phyloP scores from a whole-genome alignment of 1,140 invertebrate genomes.

The Drosophila serrata region DNA sequence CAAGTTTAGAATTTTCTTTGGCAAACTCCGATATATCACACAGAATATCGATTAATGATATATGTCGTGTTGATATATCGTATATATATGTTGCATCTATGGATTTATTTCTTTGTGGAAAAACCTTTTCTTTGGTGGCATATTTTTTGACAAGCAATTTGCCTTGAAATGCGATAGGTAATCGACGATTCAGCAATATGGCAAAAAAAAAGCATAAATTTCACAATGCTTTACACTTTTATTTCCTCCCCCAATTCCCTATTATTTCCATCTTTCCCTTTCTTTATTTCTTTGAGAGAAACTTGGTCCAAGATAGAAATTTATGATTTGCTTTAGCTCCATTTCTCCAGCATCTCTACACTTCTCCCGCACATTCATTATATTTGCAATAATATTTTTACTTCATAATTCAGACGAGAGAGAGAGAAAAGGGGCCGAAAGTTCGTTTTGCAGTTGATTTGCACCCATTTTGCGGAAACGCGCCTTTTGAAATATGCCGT shows the following conservation, averaged over 20 bases:
- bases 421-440: constrained; percentile 11
- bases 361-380: constrained; percentile 61
- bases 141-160: not conserved
- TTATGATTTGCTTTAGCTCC: constrained; percentile 20
- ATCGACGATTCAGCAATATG: constrained; percentile 41
- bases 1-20: no score
- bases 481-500: constrained; percentile 69
- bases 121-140: not conserved
- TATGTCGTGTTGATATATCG: no score
- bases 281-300: not conserved
- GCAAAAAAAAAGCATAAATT: constrained; percentile 22
- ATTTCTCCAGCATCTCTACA: not conserved
- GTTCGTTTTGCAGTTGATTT: constrained; percentile 53
- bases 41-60: not conserved
- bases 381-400: constrained; percentile 80
- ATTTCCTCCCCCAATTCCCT: not conserved
- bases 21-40: not conserved
- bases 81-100: no score
- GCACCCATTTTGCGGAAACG: constrained; percentile 67
- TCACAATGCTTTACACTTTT: constrained; percentile 19
- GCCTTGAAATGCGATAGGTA: constrained; percentile 10
- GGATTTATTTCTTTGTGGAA: no score
- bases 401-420: constrained; percentile 62
- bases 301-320: constrained; percentile 30
- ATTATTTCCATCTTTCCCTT: not conserved